Percentiles rank a stretch among this genome's conserved stretches.
These are phyloP conservation scores for Microctonus brassicae DNA, from an alignment of 2,888 invertebrate species.

Conservation along the genomic window DNA sequence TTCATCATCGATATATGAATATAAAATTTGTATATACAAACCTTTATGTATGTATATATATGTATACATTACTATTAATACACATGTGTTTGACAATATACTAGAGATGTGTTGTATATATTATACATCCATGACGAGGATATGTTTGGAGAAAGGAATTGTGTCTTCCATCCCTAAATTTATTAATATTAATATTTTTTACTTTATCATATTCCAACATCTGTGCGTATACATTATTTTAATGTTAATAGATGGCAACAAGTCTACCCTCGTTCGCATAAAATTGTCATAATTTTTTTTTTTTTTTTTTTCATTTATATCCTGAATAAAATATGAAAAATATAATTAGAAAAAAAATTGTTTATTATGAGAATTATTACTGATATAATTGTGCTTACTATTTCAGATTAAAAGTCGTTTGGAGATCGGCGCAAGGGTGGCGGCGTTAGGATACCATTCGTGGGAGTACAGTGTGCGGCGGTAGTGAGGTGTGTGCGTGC, in stretches of 20 bases:
- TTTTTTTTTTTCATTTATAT: background rate
- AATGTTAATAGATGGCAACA: background rate
- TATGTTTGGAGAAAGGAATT: background rate
- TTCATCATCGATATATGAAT: too few species aligned
- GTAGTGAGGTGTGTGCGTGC: conserved; percentile 49
- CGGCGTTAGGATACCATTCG: conserved; percentile 48
- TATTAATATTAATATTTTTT: conserved; percentile 3
- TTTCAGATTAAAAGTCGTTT: conserved; percentile 49
- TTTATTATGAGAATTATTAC: background rate
- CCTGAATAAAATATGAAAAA: too few species aligned
- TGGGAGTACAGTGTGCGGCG: conserved; percentile 51
- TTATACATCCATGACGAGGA: background rate
- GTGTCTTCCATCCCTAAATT: background rate
- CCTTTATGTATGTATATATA: background rate
- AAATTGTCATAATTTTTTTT: background rate
- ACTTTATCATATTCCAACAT: background rate
- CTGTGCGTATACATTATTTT: background rate
- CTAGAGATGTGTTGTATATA: too few species aligned
- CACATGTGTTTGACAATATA: background rate
- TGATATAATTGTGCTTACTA: conserved; percentile 27
- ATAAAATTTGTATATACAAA: background rate
- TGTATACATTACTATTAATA: background rate
- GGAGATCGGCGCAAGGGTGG: conserved; percentile 48
- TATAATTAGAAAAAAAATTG: too few species aligned
- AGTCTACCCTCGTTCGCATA: background rate